Evolutionary conservation across 2,113 vertebrate genomes (phyloP).

Genomic region (Mungos mungo): DNA sequence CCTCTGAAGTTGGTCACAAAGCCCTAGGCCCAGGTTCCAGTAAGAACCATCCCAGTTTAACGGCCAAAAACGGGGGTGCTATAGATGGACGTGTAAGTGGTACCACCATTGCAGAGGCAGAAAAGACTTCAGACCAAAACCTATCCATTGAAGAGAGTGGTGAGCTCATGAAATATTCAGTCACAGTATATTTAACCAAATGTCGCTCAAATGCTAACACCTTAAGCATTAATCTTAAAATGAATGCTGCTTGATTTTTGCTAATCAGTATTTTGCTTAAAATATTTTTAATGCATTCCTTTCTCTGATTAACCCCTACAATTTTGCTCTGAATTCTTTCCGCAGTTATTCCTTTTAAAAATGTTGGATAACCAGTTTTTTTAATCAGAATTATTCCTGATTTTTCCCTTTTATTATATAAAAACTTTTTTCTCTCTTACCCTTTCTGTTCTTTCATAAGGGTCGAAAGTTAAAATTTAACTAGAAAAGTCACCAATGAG

Average conservation of each 20-base stretch:
- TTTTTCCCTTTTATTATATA: slow-evolving; percentile 57
- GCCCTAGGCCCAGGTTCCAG: slow-evolving; percentile 83
- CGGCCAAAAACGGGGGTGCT: slow-evolving; percentile 86
- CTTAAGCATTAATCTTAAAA: slow-evolving; percentile 82
- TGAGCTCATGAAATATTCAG: slow-evolving; percentile 87
- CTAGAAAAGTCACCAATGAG: slow-evolving; percentile 79
- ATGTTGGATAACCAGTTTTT: slow-evolving; percentile 71
- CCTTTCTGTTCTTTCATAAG: slow-evolving; percentile 46
- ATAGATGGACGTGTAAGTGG: slow-evolving; percentile 87
- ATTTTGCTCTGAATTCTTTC: slow-evolving; percentile 82
- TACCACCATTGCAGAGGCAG: slow-evolving; percentile 84
- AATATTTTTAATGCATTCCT: slow-evolving; percentile 76
- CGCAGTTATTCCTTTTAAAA: slow-evolving; percentile 51
- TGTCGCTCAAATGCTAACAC: slow-evolving; percentile 84
- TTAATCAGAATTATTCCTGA: slow-evolving; percentile 69
- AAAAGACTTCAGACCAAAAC: slow-evolving; percentile 86
- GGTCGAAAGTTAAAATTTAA: slow-evolving; percentile 34
- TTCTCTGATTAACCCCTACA: slow-evolving; percentile 76
- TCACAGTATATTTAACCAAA: slow-evolving; percentile 74
- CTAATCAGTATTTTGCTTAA: slow-evolving; percentile 83
- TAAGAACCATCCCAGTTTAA: slow-evolving; percentile 88
- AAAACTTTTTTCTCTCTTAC: not conserved
- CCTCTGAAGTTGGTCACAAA: slow-evolving; percentile 86
- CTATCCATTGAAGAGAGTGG: slow-evolving; percentile 89
- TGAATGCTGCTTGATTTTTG: slow-evolving; percentile 81